A percentile compares a stretch with the other conserved stretches of the same genome.
Conservation (phyloP, 2,888 invertebrate species). For the Adelphocoris suturalis region DNA sequence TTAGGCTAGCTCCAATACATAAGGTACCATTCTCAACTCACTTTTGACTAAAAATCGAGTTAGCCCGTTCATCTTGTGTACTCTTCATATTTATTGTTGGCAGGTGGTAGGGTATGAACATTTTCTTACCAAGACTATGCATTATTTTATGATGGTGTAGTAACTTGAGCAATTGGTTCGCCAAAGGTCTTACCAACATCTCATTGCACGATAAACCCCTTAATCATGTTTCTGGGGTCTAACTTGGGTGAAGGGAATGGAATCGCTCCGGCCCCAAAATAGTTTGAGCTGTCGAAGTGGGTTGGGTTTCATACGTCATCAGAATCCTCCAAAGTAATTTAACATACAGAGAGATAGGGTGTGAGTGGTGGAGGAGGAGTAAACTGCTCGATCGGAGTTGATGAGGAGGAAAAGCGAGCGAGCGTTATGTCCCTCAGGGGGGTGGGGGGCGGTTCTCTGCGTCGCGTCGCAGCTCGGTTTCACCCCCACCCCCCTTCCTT, state of each 20-base stretch:
- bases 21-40: no score
- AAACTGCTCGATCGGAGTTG: conserved; percentile 43
- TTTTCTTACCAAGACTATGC: no score
- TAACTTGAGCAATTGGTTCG: no score
- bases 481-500: neutral
- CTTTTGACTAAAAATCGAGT: no score
- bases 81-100: no score
- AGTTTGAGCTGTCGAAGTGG: neutral
- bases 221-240: no score
- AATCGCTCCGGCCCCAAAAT: neutral
- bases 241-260: neutral
- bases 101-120: no score
- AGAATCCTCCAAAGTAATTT: conserved; percentile 38
- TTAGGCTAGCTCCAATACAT: no score
- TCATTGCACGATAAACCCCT: no score
- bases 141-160: no score
- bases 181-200: no score
- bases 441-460: neutral
- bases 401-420: conserved; percentile 47
- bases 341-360: neutral
- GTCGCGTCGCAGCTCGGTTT: neutral
- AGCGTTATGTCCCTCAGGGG: conserved; percentile 46
- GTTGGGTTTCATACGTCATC: conserved; percentile 29
- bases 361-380: neutral
- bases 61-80: no score